Evolutionary conservation across 2,888 invertebrate species (phyloP).

Genomic region (Eupithecia tripunctaria): DNA sequence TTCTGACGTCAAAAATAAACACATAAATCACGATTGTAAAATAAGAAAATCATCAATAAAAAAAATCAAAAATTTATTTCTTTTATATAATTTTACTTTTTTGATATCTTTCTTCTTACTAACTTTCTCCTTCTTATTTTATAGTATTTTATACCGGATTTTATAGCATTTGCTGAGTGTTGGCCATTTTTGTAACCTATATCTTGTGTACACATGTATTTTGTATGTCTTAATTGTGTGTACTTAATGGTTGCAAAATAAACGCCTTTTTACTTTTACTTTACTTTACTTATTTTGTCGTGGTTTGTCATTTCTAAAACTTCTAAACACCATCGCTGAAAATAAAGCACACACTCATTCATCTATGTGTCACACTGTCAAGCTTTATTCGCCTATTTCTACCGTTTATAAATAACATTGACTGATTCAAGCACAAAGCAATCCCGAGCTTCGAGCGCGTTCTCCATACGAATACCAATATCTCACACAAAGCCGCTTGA

Average conservation of each 20-base stretch:
- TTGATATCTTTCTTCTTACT: too few relatives aligned
- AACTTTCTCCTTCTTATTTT: too few relatives aligned
- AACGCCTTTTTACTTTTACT: too few relatives aligned
- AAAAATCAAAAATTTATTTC: too few relatives aligned
- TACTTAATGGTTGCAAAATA: too few relatives aligned
- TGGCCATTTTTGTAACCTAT: too few relatives aligned
- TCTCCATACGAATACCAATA: conserved; percentile 57
- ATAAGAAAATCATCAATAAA: too few relatives aligned
- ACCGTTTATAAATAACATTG: conserved; percentile 56
- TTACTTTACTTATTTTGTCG: neutral
- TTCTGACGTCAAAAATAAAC: neutral
- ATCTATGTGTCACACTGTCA: conserved; percentile 41
- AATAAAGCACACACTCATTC: conserved; percentile 41
- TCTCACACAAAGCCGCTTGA: conserved; percentile 52
- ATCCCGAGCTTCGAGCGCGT: conserved; percentile 41
- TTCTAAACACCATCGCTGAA: conserved; percentile 21
- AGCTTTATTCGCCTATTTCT: conserved; percentile 47
- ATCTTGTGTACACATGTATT: too few relatives aligned
- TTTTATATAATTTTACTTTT: too few relatives aligned
- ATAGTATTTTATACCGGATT: too few relatives aligned
- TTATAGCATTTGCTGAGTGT: too few relatives aligned
- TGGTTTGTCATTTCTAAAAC: conserved; percentile 16
- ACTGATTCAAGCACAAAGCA: conserved; percentile 55
- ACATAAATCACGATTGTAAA: neutral
- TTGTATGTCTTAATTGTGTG: too few relatives aligned